Evolutionary conservation across 2,888 invertebrate genomes (phyloP), one percentile per base, ranked within the genome.

Genomic region (Scelioninae gen. 1): DNA sequence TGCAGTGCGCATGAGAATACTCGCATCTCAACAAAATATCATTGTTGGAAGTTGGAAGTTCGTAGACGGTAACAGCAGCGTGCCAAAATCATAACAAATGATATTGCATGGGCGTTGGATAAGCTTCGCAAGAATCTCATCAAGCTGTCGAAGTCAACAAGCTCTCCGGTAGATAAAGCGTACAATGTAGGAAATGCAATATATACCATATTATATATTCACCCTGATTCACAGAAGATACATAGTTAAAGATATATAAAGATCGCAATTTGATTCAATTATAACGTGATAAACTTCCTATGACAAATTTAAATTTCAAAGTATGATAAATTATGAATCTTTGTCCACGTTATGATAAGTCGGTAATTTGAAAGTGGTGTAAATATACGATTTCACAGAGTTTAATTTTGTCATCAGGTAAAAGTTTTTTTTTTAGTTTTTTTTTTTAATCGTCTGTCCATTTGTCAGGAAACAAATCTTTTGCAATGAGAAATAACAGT

Each of bases 31-130:
- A 74, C 69, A 55, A 78, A 78, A 83, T 75, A 75, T 75, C 75
- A 80, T 76, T 58, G 72, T 65, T 66, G 60, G 8, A 29, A 76
- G 75, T 69, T 72, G 69, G 45, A 75, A 69, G 65, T 75, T 75
- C 53, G 63, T 55, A 40, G 78, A 83, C 69, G 78, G 63, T 43
- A 63, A 58, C 63, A 72, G 16, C 32, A 45, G 69, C 53, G 82
- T 75, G 82, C 78, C 78, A 83, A 79, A 83, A 78, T 69, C 71
- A 69, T 83, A 83, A 78, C 71, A 75, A 79, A 78, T 71, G 82
- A 74, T 75, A 78, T 78, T 78, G 74, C 79, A 78, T 79, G 69
- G 78, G 75, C 82, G 69, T 82, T 51, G 68, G 58, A 83, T 55
- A 71, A 79, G 71, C 68, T 58, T 71, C 65, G 65, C 71, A 71